Base-by-base conservation (phyloP, 2,113 vertebrate species). In the Atrichornis clamosus region DNA sequence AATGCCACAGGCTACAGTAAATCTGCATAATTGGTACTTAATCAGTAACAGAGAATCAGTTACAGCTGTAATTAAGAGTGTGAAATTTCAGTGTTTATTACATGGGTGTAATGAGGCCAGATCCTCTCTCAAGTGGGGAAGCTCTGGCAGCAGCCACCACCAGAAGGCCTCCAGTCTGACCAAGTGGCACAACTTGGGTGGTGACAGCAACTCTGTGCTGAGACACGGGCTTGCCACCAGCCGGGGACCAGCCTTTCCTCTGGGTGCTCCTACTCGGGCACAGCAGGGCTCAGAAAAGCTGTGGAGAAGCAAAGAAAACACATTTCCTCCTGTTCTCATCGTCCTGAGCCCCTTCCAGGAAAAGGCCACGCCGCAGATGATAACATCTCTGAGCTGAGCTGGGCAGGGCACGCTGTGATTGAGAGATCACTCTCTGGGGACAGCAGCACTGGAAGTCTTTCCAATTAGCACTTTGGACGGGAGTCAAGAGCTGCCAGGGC, bases 391-490 rank as follows among this genome's bases (percentile, higher is more conserved):
- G 70, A 37, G 58, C 20, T 92, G 93, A 55, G 63, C 90, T 23
- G 69, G 60, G 41, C 67, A 76, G 53, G 88, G 69, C 33, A 8
- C 32, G 12, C 64, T 9, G 35, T 60, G 93, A 30, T 84, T 53
- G 90, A 90, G 79, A 41, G 18, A 22, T 19, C 70, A 22, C 56
- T 84, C 93, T 44, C 93, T 16, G 72, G 95, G 90, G 92, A 81
- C 16, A 7, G 90, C 88, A 94, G 82, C 27, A 84, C 85, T 37
- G 86, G 92, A 89, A 95, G 88, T 41, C 88, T 90, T 97, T 96
- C 95, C 95, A 96, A 93, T 96, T 94, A 96, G 93, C 90, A 26
- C 59, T 5, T 81, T 95, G 96, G 90, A 97, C 60, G 19, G 60
- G 55, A 96, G 92, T 95, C 96, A 96, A 84, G 96, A 93, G 69